Evolutionary conservation across 2,113 vertebrate genomes (phyloP), one percentile per base, ranked within the genome.

Genomic region (Tyrannus savana): DNA sequence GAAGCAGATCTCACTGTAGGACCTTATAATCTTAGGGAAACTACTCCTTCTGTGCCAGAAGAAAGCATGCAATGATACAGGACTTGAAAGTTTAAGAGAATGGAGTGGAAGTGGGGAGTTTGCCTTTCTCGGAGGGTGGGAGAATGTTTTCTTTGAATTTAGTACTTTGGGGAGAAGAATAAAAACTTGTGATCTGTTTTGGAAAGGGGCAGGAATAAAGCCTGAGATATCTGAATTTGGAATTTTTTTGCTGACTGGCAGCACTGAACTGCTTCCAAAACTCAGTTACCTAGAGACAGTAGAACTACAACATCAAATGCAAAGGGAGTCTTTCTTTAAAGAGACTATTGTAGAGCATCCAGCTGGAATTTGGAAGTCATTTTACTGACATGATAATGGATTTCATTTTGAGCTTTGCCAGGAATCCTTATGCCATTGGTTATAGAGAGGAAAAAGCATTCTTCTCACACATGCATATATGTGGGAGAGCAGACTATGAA

Each of bases 321-420:
- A 90, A 59, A 85, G 41, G 22, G 49, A 94, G 47, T 41, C 53
- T 86, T 83, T 83, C 82, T 91, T 92, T 84, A 88, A 89, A 92
- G 59, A 92, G 6, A 60, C 28, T 74, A 35, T 81, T 92, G 64
- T 76, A 87, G 41, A 90, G 60, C 35, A 92, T 92, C 73, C 96
- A 96, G 79, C 52, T 96, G 85, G 90, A 93, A 88, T 93, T 96
- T 96, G 84, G 85, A 95, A 97, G 41, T 78, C 6, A 33, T 94
- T 94, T 93, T 87, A 75, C 83, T 90, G 86, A 94, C 93, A 93
- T 86, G n/a, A 96, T 92, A 95, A 95, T 89, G 85, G 85, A 96
- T 93, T 96, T 87, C 64, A 90, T 72, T 87, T 60, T 56, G 86
- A 92, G 72, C 62, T 92, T 84, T 96, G 83, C 96, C 96, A 96